Evolutionary conservation across 1,140 invertebrate species (phyloP).

Genomic region (Pristionchus pacificus): DNA sequence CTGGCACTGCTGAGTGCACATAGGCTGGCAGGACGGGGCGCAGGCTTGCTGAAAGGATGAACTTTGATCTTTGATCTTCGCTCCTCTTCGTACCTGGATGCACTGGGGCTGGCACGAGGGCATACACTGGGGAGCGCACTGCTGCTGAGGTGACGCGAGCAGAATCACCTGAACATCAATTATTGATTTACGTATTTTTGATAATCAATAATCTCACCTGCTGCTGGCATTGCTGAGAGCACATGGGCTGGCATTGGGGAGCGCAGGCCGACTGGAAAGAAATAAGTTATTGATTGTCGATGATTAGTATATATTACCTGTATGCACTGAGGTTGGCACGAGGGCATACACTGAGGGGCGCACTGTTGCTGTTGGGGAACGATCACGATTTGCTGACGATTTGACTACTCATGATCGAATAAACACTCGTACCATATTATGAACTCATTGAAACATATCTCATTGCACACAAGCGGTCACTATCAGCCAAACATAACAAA

Average conservation of each 20-base stretch:
- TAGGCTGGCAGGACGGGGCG: constrained; percentile 8
- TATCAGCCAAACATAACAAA: too few relatives aligned
- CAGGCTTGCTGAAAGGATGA: neutral
- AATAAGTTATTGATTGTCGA: neutral
- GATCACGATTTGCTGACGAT: constrained; percentile 19
- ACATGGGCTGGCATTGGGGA: neutral
- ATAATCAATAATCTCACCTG: too few relatives aligned
- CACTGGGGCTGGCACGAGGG: constrained; percentile 16
- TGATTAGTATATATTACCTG: too few relatives aligned
- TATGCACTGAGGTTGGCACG: constrained; percentile 34
- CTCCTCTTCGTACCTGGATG: constrained; percentile 6
- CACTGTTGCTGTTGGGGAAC: constrained; percentile 24
- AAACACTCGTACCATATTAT: too few relatives aligned
- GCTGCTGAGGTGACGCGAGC: constrained; percentile 20
- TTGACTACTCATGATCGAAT: too few relatives aligned
- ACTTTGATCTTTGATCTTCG: neutral
- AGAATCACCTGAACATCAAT: constrained; percentile 11
- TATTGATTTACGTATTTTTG: neutral
- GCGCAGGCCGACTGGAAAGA: neutral
- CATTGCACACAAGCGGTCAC: too few relatives aligned
- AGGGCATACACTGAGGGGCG: constrained; percentile 29
- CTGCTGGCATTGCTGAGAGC: neutral
- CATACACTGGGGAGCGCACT: constrained; percentile 32
- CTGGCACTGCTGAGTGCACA: constrained; percentile 11
- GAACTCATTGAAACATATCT: too few relatives aligned